A percentile compares a stretch with the other conserved stretches of the same genome.
Evolutionary conservation across 1,140 invertebrate genomes (phyloP).

Genomic region (Himalopsyche phryganea): DNA sequence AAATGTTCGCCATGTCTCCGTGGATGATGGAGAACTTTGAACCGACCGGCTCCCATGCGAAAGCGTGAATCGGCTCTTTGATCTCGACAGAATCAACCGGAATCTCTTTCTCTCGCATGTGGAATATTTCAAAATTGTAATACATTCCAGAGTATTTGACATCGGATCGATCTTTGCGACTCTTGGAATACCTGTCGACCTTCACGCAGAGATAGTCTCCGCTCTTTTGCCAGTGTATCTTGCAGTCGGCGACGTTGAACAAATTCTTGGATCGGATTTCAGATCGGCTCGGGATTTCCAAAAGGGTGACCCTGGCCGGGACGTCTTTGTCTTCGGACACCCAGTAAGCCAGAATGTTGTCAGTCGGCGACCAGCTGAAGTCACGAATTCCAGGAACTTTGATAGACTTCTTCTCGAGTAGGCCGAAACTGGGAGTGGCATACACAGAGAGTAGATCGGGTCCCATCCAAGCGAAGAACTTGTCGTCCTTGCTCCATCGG

Average conservation of each 20-base stretch:
- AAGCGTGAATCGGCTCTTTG: constrained; percentile 88
- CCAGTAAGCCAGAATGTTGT: constrained; percentile 96
- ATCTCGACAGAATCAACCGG: constrained; percentile 97
- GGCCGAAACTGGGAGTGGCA: constrained; percentile 90
- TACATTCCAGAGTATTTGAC: constrained; percentile 96
- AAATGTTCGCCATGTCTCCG: constrained; percentile 84
- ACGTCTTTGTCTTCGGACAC: constrained; percentile 96
- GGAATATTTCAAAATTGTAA: constrained; percentile 99
- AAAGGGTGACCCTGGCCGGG: constrained; percentile 77
- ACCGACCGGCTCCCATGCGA: constrained; percentile 98
- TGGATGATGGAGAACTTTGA: constrained; percentile 95
- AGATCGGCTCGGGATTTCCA: constrained; percentile 81
- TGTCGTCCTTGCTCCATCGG: constrained; percentile 96
- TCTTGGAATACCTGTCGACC: constrained; percentile 94
- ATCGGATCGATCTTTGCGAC: constrained; percentile 84
- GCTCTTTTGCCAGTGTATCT: constrained; percentile 98
- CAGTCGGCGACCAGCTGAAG: constrained; percentile 97
- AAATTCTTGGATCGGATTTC: constrained; percentile 96
- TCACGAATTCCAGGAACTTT: constrained; percentile 89
- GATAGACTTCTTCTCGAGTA: constrained; percentile 92
- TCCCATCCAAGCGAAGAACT: constrained; percentile 90
- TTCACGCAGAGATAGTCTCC: constrained; percentile 98
- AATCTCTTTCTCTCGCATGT: constrained; percentile 96
- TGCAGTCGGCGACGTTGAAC: constrained; percentile 97
- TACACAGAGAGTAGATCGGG: constrained; percentile 86